Evolutionary conservation across 1,140 invertebrate genomes (phyloP), one percentile per base, ranked within the genome.

Genomic region (Platorchestia sp.): DNA sequence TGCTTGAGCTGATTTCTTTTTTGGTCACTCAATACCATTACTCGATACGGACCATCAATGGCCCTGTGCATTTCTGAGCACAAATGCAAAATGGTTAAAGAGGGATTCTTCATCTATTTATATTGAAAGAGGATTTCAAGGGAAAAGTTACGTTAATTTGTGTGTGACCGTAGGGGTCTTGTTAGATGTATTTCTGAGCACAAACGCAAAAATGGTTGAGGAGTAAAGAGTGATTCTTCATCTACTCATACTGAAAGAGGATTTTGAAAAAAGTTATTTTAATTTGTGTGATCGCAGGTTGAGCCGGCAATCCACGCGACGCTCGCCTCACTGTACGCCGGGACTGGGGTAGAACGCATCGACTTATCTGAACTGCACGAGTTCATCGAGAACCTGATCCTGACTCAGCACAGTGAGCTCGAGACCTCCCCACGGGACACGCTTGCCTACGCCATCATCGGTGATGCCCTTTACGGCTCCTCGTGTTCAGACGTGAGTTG

Each of bases 401-500:
- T 98, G 16, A 98, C 98, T 97, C 97, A 98, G 96, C 97, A 98
- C 90, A 98, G 98, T 96, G 97, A 97, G 96, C 97, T 98, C 10
- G 99, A 99, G 97, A 98, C 98, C 44, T 97, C 97, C 96, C 98
- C 98, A 0, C 98, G 99, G 97, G 98, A 98, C 95, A 97, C 98
- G 16, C 97, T 99, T 53, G 98, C 98, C 1, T 98, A 98, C 97
- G 98, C 98, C 96, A 97, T 98, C 51, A 98, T 99, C 97, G 98
- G 98, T 0, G 98, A 99, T 97, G 98, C 98, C 96, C 97, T 99
- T 42, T 99, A 99, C 97, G 98, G 98, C 22, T 97, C 98, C 90
- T 98, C 97, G 42, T 97, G 98, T 96, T 97, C 98, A 96, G 98
- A 99, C 97, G 98, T 99, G 97, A 98, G 98, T 96, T 91, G 47